These are phyloP conservation scores for Drosophila subpulchrella DNA, from an alignment of 1,140 invertebrate species.

Conservation along the genomic window DNA sequence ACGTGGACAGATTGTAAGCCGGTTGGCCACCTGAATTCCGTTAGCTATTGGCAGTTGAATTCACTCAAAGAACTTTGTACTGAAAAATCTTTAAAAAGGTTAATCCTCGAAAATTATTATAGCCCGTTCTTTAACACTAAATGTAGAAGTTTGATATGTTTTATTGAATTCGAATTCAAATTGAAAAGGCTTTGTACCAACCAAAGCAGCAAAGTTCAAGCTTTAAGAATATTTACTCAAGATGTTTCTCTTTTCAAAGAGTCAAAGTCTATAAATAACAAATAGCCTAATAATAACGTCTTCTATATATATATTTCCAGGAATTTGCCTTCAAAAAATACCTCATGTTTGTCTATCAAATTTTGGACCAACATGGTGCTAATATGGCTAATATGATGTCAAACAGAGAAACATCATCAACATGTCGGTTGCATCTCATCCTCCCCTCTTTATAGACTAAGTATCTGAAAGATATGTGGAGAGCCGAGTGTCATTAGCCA, in stretches of 20 bases:
- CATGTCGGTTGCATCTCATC: slow-evolving; percentile 3
- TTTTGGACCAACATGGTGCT: neutral
- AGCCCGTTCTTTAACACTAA: too few relatives aligned
- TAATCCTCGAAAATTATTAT: too few relatives aligned
- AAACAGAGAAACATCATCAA: slow-evolving; percentile 10
- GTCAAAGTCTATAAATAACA: too few relatives aligned
- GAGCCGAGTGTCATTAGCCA: slow-evolving; percentile 20
- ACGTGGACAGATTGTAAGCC: slow-evolving; percentile 1
- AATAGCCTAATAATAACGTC: too few relatives aligned
- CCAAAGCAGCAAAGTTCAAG: too few relatives aligned
- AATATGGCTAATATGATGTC: neutral
- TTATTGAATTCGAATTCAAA: too few relatives aligned
- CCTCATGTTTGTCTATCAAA: neutral
- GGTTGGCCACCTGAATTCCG: neutral
- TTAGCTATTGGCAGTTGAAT: neutral
- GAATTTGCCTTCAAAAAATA: neutral
- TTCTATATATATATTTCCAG: too few relatives aligned
- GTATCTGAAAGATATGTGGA: slow-evolving; percentile 9
- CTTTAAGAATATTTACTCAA: too few relatives aligned
- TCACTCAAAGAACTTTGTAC: neutral
- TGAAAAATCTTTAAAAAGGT: neutral
- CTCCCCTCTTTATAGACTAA: neutral
- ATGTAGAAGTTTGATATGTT: too few relatives aligned
- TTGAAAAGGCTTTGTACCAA: neutral
- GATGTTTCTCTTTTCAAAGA: too few relatives aligned